Conservation (phyloP, 2,113 vertebrate genomes). For the Pluvianellus socialis region DNA sequence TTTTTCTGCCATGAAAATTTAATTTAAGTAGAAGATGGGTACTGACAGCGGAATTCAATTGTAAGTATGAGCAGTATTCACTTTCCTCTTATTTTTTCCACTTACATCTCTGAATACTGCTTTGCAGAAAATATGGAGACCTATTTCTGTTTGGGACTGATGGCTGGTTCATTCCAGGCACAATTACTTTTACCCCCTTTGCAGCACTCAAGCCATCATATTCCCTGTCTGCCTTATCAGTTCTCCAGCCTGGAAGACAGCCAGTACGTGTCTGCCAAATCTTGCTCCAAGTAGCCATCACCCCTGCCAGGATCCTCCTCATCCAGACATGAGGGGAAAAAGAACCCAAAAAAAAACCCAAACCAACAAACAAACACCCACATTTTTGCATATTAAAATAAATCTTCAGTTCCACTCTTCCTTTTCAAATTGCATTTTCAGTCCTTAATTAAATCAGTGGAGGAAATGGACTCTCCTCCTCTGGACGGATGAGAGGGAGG, state of each 20-base stretch:
- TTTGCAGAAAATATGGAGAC: background rate
- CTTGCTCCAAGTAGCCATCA: background rate
- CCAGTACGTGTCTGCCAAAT: background rate
- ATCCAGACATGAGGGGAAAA: background rate
- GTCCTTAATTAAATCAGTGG: conserved; percentile 5
- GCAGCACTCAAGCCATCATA: background rate
- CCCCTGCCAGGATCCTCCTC: background rate
- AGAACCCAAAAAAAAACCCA: background rate
- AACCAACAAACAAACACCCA: background rate
- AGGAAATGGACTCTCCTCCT: conserved; percentile 21
- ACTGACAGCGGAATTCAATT: background rate
- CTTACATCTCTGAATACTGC: background rate
- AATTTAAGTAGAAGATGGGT: background rate
- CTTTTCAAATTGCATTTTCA: conserved; percentile 9
- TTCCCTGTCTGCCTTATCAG: background rate
- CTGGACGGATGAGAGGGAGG: background rate
- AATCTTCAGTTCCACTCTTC: background rate
- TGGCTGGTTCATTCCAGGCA: background rate
- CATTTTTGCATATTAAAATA: background rate
- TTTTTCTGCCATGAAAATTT: background rate
- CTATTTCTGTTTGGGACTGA: background rate
- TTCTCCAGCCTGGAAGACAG: background rate
- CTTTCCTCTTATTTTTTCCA: background rate
- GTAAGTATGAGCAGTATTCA: background rate
- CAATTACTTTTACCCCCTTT: background rate